A percentile compares a stretch with the other conserved stretches of the same genome.
phyloP scores from a whole-genome alignment of 2,888 invertebrate species.

The Agrochola lota region DNA sequence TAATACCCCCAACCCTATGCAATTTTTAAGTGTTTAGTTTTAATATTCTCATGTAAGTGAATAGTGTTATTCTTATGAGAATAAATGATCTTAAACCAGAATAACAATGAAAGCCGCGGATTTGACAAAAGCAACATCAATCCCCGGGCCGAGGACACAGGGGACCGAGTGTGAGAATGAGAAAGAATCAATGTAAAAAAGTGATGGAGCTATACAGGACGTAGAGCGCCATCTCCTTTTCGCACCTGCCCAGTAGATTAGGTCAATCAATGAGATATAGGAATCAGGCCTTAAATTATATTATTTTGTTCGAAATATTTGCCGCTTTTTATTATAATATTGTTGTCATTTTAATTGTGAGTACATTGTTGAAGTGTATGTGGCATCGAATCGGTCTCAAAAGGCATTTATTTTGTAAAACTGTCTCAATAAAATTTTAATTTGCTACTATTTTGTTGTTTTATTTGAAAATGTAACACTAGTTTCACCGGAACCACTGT shows the following conservation, averaged over 20 bases:
- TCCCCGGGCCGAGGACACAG: too few relatives aligned
- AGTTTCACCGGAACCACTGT: too few relatives aligned
- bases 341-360: constrained; percentile 27
- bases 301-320: constrained; percentile 33
- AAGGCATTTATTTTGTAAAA: constrained; percentile 59
- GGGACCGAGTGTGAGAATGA: too few relatives aligned
- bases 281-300: background rate
- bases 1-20: too few relatives aligned
- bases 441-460: constrained; percentile 56
- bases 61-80: too few relatives aligned
- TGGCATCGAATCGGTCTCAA: constrained; percentile 56
- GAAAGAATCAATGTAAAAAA: too few relatives aligned
- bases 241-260: background rate
- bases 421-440: constrained; percentile 51
- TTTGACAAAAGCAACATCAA: too few relatives aligned
- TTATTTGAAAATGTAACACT: constrained; percentile 36
- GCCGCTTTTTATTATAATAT: constrained; percentile 30
- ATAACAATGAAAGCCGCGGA: too few relatives aligned
- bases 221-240: background rate
- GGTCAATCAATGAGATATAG: background rate
- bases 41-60: too few relatives aligned
- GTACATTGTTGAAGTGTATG: constrained; percentile 15
- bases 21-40: too few relatives aligned
- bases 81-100: too few relatives aligned
- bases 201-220: background rate